Conservation (phyloP, 1,140 invertebrate species). For the Drosophila athabasca region DNA sequence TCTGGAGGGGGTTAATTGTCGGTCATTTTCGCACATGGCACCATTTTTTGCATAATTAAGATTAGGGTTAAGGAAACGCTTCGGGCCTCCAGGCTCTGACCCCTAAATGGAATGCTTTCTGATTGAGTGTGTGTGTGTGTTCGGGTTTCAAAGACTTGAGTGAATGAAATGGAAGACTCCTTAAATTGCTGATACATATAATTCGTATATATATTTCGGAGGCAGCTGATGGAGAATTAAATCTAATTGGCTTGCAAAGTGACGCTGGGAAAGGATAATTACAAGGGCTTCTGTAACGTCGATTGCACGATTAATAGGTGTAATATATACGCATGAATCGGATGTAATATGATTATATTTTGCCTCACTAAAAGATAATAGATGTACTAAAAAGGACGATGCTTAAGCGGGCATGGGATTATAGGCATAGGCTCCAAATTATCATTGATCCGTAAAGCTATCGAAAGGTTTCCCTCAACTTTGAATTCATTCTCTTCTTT, state of each 20-base stretch:
- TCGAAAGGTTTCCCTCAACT: no score
- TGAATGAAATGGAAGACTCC: constrained; percentile 12
- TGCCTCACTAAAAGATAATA: no score
- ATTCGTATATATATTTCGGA: not conserved
- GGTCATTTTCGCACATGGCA: constrained; percentile 66
- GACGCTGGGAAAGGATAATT: no score
- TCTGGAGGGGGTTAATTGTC: constrained; percentile 57
- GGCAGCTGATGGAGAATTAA: constrained; percentile 11
- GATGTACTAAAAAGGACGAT: no score
- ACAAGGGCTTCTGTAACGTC: no score
- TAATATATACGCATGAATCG: no score
- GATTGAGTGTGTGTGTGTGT: constrained; percentile 4
- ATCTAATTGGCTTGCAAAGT: constrained; percentile 6
- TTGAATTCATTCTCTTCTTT: no score
- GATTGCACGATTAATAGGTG: no score
- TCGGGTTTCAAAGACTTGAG: constrained; percentile 28
- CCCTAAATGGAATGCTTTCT: constrained; percentile 67
- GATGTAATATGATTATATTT: no score
- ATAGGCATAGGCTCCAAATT: no score
- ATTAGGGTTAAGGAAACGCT: constrained; percentile 51
- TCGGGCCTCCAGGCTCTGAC: constrained; percentile 19
- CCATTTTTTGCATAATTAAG: constrained; percentile 69
- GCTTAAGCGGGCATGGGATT: no score
- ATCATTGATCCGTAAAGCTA: no score
- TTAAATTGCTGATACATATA: constrained; percentile 8